Evolutionary conservation across 2,888 invertebrate species (phyloP), one percentile per base, ranked within the genome.

Genomic region (Ectemnius lituratus): DNA sequence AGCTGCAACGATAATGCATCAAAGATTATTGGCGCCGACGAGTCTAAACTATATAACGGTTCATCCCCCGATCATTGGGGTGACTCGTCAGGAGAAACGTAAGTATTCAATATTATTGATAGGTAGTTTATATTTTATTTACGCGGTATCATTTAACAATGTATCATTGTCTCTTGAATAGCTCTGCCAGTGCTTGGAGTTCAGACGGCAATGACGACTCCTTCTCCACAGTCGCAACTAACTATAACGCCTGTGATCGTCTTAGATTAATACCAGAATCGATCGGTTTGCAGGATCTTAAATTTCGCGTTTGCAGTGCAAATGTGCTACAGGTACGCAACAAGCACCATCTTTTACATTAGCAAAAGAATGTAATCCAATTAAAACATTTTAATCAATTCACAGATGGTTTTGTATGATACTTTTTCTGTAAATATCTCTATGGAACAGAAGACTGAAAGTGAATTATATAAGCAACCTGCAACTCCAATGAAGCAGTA

Each of bases 211-310:
- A 37, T 8, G 37, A 37, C 1, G 37, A 37, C 52, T 52, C 52
- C 13, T 52, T 52, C 52, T 18, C 52, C 13, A 18, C 52, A 52
- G 52, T 18, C n/a, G 16, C 52, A n/a, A 18, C 37, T 37, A 67
- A 58, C 18, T 59, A 69, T 57, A 76, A 81, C 79, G 69, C 75
- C 73, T 70, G 81, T 90, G 71, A 89, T 90, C 79, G 84, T 87
- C 71, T 84, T 89, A 84, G 89, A 90, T 70, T 90, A 73, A 89
- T 87, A 67, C 83, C 87, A 28, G 81, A 85, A 27, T 77, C 70
- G 18, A 77, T 90, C 28, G 71, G 71, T 65, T 66, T 90, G 57
- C 79, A 81, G 5, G 87, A 90, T 70, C 80, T 90, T 3, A 89
- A 88, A 73, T 90, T 90, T 79, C 84, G 76, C 57, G 73, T 88